Evolutionary conservation across 1,140 invertebrate species (phyloP), one percentile per base, ranked within the genome.

Genomic region (Heterodera schachtii): DNA sequence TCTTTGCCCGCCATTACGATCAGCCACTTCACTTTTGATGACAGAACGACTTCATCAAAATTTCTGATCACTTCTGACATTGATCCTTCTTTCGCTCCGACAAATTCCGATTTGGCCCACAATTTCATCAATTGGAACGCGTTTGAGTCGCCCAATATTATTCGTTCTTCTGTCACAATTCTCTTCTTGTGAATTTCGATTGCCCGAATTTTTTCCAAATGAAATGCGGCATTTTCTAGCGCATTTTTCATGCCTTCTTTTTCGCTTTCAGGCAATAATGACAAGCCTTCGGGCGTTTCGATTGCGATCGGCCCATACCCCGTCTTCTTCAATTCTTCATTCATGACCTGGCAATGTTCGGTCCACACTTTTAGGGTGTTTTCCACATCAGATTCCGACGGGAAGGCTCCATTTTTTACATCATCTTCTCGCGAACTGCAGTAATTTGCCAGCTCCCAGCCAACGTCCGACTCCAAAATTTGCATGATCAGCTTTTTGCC

Each of bases 1-100:
- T 75, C 73, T 41, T 60, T 75, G 13, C 73, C 73, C 3, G 13
- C 43, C 73, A 75, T 75, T 16, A 75, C 73, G 47, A 75, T 11
- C 8, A 75, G n/a, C 49, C 11, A 13, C 47, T 46, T 7, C n/a
- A 75, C 73, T 16, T 44, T 60, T 1, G 73, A 75, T 7, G 73
- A 8, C 21, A 75, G 16, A 7, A 75, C 73, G 8, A 41, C 44
- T 47, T 75, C 73, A 47, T 47, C 60, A 46, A 75, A 46, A 75
- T 75, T 75, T 13, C 73, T 6, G 11, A 75, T 75, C 13, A 75
- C 73, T 49, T 75, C 73, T 21, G 49, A 31, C 11, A 75, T 57
- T 11, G 13, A 13, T 2, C 73, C 73, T 47, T 44, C 73, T 41
- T 44, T n/a, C 11, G 21, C 16, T 44, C 73, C 73, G 8, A 75